Percentiles rank a stretch among this genome's conserved stretches.
Evolutionary conservation across 2,888 invertebrate species (phyloP).

Genomic region (Silvanus unidentatus): DNA sequence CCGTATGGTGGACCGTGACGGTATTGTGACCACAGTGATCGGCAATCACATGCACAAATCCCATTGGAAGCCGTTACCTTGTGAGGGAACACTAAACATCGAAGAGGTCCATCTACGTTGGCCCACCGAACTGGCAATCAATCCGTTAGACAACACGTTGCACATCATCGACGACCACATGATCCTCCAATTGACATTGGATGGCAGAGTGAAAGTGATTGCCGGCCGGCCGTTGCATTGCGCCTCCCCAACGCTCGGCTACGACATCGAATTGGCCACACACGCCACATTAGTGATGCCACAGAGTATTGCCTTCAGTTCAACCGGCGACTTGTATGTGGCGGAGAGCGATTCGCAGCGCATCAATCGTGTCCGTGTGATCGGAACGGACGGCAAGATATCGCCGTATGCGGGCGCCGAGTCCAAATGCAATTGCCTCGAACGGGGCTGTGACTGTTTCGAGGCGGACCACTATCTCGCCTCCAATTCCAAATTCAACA

Average conservation of each 20-base stretch:
- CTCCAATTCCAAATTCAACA: conserved; percentile 89
- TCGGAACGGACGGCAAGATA: conserved; percentile 90
- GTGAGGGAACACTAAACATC: conserved; percentile 84
- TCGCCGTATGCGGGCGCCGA: conserved; percentile 91
- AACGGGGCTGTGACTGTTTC: conserved; percentile 86
- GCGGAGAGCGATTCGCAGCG: conserved; percentile 95
- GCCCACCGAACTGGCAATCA: conserved; percentile 93
- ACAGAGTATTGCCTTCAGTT: conserved; percentile 89
- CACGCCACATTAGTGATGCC: conserved; percentile 89
- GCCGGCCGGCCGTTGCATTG: conserved; percentile 93
- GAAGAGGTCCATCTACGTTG: conserved; percentile 91
- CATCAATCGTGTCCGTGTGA: conserved; percentile 83
- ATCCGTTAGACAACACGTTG: conserved; percentile 88
- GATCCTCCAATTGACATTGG: conserved; percentile 86
- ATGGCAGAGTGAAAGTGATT: conserved; percentile 85
- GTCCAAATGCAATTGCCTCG: conserved; percentile 88
- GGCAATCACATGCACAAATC: conserved; percentile 90
- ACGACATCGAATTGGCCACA: conserved; percentile 81
- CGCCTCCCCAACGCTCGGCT: conserved; percentile 71
- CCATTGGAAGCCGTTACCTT: conserved; percentile 90
- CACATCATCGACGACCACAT: conserved; percentile 96
- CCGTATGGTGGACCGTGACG: conserved; percentile 86
- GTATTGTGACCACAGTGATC: conserved; percentile 86
- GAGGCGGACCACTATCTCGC: conserved; percentile 88
- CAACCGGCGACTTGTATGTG: conserved; percentile 86